Conservation (phyloP, 2,113 vertebrate species). For the Nyctibius bracteatus region DNA sequence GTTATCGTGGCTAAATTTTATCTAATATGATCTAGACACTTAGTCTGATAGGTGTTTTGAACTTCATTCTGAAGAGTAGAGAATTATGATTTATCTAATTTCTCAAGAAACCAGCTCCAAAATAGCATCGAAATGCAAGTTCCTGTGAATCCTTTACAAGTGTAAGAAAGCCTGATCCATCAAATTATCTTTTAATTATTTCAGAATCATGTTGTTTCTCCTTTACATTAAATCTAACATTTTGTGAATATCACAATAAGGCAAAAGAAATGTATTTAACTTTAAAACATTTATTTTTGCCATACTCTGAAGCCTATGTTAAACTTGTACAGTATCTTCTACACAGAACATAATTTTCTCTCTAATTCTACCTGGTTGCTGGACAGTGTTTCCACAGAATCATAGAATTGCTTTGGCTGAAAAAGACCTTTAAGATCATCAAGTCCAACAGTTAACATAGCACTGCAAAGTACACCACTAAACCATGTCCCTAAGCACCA, state of each 20-base stretch:
- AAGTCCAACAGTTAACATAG: fast-evolving
- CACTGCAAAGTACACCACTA: fast-evolving
- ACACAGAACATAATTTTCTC: not conserved
- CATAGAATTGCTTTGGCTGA: not conserved
- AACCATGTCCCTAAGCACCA: not conserved
- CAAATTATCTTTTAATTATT: not conserved
- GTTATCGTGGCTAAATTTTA: not conserved
- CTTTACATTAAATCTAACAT: not conserved
- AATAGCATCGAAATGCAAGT: not conserved
- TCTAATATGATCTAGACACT: not conserved
- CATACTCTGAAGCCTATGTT: not conserved
- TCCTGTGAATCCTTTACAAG: not conserved
- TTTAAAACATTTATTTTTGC: not conserved
- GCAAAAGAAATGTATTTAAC: not conserved
- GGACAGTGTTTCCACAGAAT: not conserved
- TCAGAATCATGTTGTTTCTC: not conserved
- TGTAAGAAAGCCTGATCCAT: not conserved
- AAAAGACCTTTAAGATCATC: not conserved
- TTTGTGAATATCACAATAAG: not conserved
- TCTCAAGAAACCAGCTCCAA: not conserved
- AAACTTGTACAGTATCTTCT: not conserved
- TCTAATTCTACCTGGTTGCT: not conserved
- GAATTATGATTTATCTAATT: not conserved
- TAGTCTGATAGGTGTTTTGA: not conserved
- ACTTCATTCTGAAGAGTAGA: not conserved